Percentiles rank a stretch among this genome's conserved stretches.
Conservation (phyloP, 1,140 invertebrate species). For the Tetranychus cinnabarinus region DNA sequence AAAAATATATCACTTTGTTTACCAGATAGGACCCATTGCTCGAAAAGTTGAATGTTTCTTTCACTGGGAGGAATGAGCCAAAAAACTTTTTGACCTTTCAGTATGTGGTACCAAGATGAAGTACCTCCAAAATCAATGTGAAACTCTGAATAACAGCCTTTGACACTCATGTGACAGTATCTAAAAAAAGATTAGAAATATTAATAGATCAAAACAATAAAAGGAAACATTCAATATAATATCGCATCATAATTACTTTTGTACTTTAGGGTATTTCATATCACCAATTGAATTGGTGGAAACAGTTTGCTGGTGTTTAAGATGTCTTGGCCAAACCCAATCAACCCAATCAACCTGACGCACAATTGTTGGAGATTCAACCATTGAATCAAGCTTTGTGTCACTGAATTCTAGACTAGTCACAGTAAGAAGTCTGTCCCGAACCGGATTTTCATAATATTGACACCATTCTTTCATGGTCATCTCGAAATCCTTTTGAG, state of each 20-base stretch:
- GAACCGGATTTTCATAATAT: conserved; percentile 63
- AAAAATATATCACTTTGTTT: conserved; percentile 88
- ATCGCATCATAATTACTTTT: conserved; percentile 21
- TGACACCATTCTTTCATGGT: conserved; percentile 78
- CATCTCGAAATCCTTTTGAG: conserved; percentile 90
- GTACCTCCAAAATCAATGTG: conserved; percentile 96
- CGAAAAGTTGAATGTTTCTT: conserved; percentile 64
- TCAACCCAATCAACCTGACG: conserved; percentile 93
- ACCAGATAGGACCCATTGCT: conserved; percentile 72
- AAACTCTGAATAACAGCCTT: conserved; percentile 93
- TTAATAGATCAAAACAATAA: too few species aligned
- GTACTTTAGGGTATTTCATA: conserved; percentile 89
- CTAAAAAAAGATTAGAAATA: conserved; percentile 28
- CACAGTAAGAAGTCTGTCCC: conserved; percentile 74
- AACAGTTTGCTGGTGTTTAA: conserved; percentile 79
- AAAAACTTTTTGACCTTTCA: conserved; percentile 63
- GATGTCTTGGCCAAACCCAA: conserved; percentile 75
- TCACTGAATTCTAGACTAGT: conserved; percentile 85
- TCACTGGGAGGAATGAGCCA: conserved; percentile 90
- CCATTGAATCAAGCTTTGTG: conserved; percentile 76
- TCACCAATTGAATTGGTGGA: conserved; percentile 78
- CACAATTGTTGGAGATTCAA: conserved; percentile 54
- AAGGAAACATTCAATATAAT: too few species aligned
- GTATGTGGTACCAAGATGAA: conserved; percentile 95
- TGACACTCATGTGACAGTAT: conserved; percentile 92